Evolutionary conservation across 2,113 vertebrate genomes (phyloP), one percentile per base, ranked within the genome.

Genomic region (Bettongia penicillata): DNA sequence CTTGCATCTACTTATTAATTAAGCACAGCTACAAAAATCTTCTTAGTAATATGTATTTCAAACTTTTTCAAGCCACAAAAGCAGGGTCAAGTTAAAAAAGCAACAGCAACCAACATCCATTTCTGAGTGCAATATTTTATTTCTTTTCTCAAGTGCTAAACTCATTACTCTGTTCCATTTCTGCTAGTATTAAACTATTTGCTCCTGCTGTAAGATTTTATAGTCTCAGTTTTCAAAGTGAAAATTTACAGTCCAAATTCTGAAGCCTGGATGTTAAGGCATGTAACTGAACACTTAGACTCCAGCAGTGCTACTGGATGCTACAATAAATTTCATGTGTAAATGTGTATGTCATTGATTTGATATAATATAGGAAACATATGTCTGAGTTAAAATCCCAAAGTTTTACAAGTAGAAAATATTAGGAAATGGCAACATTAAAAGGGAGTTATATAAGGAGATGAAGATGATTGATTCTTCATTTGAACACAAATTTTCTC

Each of bases 291-390:
- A 97, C 96, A 95, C 92, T 49, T 95, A 91, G 94, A 96, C 94
- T 91, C 43, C 91, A 97, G 96, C 97, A 94, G 97, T 97, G 97
- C 95, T 95, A 95, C 97, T 91, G 97, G 93, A 95, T 68, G 61
- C 95, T 92, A 97, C 96, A 96, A 97, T 97, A 97, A 98, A 98
- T 94, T 96, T 97, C 96, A 95, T 96, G 96, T 98, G 96, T 97
- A 97, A 98, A 98, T 97, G 97, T 98, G 97, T 96, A 94, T 57
- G 97, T 96, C 97, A 95, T 95, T 96, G 97, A 97, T 95, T 97
- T 97, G 97, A 96, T 95, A 68, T 95, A 98, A 98, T 97, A 97
- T 95, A 97, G 97, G 97, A 98, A 98, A 98, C 97, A 98, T 61
- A 97, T 98, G 98, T 97, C 97, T 97, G 94, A 94, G 96, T 95